Conservation (phyloP, 2,113 vertebrate species). For the Platysternon megacephalum region DNA sequence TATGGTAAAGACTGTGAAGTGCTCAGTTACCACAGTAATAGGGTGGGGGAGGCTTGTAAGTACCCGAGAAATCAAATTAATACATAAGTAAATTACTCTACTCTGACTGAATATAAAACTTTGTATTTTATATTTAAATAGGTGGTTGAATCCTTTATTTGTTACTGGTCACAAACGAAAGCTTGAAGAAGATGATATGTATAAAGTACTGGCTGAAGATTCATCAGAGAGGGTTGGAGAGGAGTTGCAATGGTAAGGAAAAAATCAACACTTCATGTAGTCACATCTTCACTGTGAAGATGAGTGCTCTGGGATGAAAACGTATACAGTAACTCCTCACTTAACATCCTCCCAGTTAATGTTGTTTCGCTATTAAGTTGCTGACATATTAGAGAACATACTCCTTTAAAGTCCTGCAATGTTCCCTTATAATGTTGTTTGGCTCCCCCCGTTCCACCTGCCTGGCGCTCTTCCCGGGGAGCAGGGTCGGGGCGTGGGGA, state of each 20-base stretch:
- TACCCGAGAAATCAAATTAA: neutral
- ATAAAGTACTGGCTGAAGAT: conserved; percentile 87
- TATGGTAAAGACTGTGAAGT: neutral
- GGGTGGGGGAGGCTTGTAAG: neutral
- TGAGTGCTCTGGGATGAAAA: neutral
- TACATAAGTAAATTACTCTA: neutral
- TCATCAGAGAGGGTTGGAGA: conserved; percentile 87
- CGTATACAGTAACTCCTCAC: no score
- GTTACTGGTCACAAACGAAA: conserved; percentile 85
- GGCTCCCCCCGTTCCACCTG: no score
- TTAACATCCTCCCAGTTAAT: no score
- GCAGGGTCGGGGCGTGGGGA: no score
- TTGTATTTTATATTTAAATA: conserved; percentile 60
- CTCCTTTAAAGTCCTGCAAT: no score
- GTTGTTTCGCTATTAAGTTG: no score
- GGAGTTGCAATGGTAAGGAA: conserved; percentile 87
- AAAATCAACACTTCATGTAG: neutral
- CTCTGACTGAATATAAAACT: neutral
- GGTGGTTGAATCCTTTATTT: conserved; percentile 96
- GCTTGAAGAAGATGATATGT: conserved; percentile 96
- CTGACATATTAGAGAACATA: no score
- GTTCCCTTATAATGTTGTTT: no score
- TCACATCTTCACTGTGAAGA: neutral
- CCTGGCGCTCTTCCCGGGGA: no score
- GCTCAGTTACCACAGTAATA: neutral